Percentiles rank a stretch among this genome's conserved stretches.
These are phyloP conservation scores for Myiotriccus ornatus DNA, from an alignment of 2,797 vertebrate species.

Conservation along the genomic window DNA sequence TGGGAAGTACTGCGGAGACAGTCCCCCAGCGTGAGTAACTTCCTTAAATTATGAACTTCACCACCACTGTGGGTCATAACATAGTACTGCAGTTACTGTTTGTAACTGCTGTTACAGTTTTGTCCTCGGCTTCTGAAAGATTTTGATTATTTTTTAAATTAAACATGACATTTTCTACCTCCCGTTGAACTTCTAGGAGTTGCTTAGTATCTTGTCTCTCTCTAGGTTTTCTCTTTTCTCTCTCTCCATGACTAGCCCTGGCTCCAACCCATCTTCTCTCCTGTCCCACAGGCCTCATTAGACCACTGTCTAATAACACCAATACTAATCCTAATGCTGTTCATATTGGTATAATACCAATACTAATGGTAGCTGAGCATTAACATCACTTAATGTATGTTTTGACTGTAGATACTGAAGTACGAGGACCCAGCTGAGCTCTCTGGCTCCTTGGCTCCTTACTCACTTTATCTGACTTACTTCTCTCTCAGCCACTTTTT, in stretches of 20 bases:
- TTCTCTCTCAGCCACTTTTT: neutral
- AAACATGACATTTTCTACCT: neutral
- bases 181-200: neutral
- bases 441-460: neutral
- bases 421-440: neutral
- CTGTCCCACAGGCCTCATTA: neutral
- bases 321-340: neutral
- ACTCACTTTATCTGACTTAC: neutral
- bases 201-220: neutral
- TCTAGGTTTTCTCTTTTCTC: neutral
- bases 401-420: neutral
- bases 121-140: neutral
- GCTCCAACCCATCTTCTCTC: neutral
- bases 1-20: constrained; percentile 96
- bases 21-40: constrained; percentile 91
- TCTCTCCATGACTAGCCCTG: neutral
- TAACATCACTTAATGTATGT: neutral
- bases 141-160: neutral
- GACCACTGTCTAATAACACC: neutral
- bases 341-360: neutral
- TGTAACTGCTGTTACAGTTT: neutral
- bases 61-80: neutral
- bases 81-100: neutral
- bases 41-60: neutral
- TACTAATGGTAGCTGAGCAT: neutral